Evolutionary conservation across 2,113 vertebrate genomes (phyloP), one percentile per base, ranked within the genome.

Genomic region (Catharus minimus): DNA sequence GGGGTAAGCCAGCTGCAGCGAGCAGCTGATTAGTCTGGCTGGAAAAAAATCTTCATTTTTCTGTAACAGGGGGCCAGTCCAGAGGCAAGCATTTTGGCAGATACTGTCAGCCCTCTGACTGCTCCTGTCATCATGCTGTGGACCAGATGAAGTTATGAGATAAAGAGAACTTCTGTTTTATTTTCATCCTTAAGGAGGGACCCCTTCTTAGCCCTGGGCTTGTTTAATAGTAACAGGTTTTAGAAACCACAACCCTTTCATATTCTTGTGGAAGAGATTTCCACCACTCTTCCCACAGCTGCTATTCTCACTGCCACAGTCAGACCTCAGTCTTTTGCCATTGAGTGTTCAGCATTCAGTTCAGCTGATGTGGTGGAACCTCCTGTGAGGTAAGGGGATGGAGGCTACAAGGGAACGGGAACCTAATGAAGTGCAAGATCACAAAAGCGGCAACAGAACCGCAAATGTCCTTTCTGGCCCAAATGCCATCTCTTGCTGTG

Each of bases 21-120:
- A 33, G 60, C 79, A 93, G 94, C 94, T 89, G 86, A 93, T 95
- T 86, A 93, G 78, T 66, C 62, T 93, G 78, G 62, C 76, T 89
- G 78, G 86, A 85, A 94, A 88, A 83, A 91, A 84, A 89, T 56
- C 69, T 89, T 88, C 46, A 11, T 89, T 89, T 89, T 92, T 73
- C 82, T 4, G 0, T 94, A 92, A 76, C 18, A 79, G 62, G 36
- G 89, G 72, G 66, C 69, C 71, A 87, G 95, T 36, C 33, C 50
- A 90, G 82, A 95, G 36, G 55, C 69, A 92, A 61, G 69, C 46
- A 47, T 78, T 74, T 72, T 38, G 47, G 65, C 73, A 88, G 69
- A 72, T 47, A 46, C 19, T 61, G 16, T 73, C 86, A 68, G 28
- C 53, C 23, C 50, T 81, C 58, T 69, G 41, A 65, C 41, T 72